Percentiles rank a stretch among this genome's conserved stretches.
Evolutionary conservation across 2,113 vertebrate species (phyloP).

Genomic region (Telmatochromis sp.): DNA sequence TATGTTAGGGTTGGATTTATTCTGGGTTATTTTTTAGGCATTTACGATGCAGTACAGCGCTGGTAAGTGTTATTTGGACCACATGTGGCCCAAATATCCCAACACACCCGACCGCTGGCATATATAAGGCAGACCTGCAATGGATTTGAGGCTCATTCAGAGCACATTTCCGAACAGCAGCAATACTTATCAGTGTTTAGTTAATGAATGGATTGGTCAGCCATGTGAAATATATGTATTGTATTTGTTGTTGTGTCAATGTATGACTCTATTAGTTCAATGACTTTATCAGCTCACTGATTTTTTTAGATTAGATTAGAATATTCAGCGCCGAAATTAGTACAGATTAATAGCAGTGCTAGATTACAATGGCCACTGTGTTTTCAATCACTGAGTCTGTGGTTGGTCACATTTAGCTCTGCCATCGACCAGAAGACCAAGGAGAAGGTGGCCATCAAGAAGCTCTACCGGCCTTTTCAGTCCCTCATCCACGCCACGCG

Average conservation of each 20-base stretch:
- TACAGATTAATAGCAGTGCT: not conserved
- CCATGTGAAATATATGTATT: not conserved
- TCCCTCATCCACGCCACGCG: conserved; percentile 74
- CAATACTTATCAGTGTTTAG: not conserved
- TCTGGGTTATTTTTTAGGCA: not conserved
- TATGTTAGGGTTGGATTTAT: not conserved
- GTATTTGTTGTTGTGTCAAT: not conserved
- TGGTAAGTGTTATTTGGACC: not conserved
- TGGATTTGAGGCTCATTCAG: not conserved
- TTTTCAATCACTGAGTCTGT: not conserved
- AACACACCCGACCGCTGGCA: not conserved
- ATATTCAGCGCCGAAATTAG: not conserved
- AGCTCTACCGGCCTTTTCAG: conserved; percentile 77
- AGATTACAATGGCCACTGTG: not conserved
- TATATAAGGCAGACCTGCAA: not conserved
- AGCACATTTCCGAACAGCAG: not conserved
- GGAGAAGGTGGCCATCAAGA: conserved; percentile 79
- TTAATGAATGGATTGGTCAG: not conserved
- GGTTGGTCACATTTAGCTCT: conserved; percentile 46
- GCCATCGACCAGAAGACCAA: conserved; percentile 69
- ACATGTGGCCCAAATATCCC: not conserved
- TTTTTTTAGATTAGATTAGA: not conserved
- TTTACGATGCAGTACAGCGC: not conserved
- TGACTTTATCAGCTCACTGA: not conserved
- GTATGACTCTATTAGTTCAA: not conserved